A percentile compares a stretch with the other conserved stretches of the same genome.
These are phyloP conservation scores for Chironomus tepperi DNA, from an alignment of 1,140 invertebrate genomes.

Conservation along the genomic window DNA sequence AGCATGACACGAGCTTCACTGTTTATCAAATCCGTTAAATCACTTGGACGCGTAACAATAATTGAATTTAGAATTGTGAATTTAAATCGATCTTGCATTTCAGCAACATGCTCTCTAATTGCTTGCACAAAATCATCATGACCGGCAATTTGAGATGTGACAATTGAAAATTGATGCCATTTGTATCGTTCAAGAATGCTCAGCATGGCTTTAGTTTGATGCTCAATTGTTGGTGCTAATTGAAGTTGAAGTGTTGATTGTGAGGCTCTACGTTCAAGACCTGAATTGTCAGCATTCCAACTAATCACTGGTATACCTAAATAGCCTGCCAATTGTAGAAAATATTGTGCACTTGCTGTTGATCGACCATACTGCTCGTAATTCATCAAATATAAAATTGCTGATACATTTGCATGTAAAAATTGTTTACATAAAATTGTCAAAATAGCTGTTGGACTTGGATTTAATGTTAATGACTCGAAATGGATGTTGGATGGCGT, in stretches of 20 bases:
- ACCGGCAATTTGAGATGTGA: constrained; percentile 86
- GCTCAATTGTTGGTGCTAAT: constrained; percentile 85
- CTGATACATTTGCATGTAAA: constrained; percentile 77
- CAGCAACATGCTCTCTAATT: constrained; percentile 73
- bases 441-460: constrained; percentile 74
- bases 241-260: constrained; percentile 79
- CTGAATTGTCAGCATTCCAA: constrained; percentile 92
- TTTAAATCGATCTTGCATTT: constrained; percentile 78
- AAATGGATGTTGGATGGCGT: constrained; percentile 50
- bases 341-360: constrained; percentile 87
- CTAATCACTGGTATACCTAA: constrained; percentile 81
- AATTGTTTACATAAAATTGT: constrained; percentile 82
- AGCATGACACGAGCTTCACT: constrained; percentile 90
- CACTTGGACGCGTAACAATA: constrained; percentile 59
- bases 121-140: constrained; percentile 92
- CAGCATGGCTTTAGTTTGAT: constrained; percentile 88
- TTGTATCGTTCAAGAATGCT: constrained; percentile 89
- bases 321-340: constrained; percentile 55
- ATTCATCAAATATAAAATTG: constrained; percentile 90
- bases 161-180: constrained; percentile 92
- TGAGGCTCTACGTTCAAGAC: constrained; percentile 67
- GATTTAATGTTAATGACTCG: constrained; percentile 60
- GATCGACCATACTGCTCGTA: constrained; percentile 79
- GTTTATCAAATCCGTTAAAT: constrained; percentile 66
- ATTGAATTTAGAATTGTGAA: constrained; percentile 79